Evolutionary conservation across 2,113 vertebrate species (phyloP), one percentile per base, ranked within the genome.

Genomic region (Scartelaos histophorus): DNA sequence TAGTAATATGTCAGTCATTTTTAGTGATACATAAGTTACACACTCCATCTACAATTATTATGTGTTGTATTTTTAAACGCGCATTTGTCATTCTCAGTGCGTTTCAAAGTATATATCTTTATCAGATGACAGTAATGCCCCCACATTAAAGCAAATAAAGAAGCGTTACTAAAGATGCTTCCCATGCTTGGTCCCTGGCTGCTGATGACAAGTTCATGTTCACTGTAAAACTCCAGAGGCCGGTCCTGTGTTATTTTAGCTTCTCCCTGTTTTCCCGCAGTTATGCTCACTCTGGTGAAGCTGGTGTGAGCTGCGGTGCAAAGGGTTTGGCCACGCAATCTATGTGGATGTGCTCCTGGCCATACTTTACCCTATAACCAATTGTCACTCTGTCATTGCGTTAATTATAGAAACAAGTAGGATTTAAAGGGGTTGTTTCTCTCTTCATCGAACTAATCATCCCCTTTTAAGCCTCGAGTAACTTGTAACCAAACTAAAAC

Each of bases 131-230:
- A 68, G 68, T 82, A 83, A 72, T 82, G 88, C 73, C 78, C 2
- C 66, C 76, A 84, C 87, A 82, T 83, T 76, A 80, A 22, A 87
- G 86, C 79, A 88, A 83, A 85, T 76, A 78, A 74, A n/a, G 54
- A 49, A 61, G 66, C 35, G 73, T 70, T 54, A 71, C 78, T 83
- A 61, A 67, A 80, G 81, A 79, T 71, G 70, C 72, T 85, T 64
- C 66, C 67, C 15, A 4, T 5, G 56, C 67, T 62, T 66, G 58
- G 60, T 43, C 17, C 58, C 24, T 29, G 58, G 24, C 60, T 38
- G 61, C 12, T 47, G 64, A 46, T 46, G 64, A 56, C 51, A 34
- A 57, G 53, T 29, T 21, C 29, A 29, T 47, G 69, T 43, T 9
- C 13, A 13, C 34, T 25, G 16, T 25, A n/a, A 69, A 69, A 19